Base-by-base conservation (phyloP, 1,140 invertebrate genomes). In the Galleria mellonella region DNA sequence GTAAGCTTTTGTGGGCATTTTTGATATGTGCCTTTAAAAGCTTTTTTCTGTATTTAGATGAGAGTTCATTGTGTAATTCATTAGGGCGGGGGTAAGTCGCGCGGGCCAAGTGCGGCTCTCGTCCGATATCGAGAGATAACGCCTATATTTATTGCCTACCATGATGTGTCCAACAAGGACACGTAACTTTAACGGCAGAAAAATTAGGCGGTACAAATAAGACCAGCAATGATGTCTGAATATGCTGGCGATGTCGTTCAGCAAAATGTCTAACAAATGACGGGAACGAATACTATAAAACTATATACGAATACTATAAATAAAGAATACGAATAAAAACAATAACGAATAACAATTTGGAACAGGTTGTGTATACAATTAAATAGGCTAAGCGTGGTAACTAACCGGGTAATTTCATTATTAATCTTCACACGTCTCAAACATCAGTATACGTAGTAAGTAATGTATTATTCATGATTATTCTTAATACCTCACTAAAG, bases 11-110 rank as follows among this genome's bases (percentile, higher is more conserved):
- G 81, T 84, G 73, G 75, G 78, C 65, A 85, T 79, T 85, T 83
- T 85, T 85, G 82, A 85, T 84, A 83, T 83, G 78, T 85, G 82
- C 82, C 78, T 85, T 79, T 85, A 85, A 85, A 85, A 85, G 82
- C 78, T 85, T 85, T 85, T 85, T 85, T 85, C 78, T 85, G 82
- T 85, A 85, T 85, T 83, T 83, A 85, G 78, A 85, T 85, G 82
- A 85, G 78, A 79, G 68, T 83, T 83, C 78, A 83, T 85, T 85
- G 78, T 85, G 75, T 83, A 83, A 85, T 85, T 85, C 82, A 85
- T 85, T 85, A 83, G 69, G 68, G 78, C 56, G 68, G 72, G 76
- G 73, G 71, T 72, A 75, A 75, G 74, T 78, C 63, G 74, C 63
- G 74, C 70, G 67, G 61, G 61, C 60, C 64, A 61, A 63, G 67